phyloP scores from a whole-genome alignment of 2,888 invertebrate genomes.

The Drosophila suboccidentalis region DNA sequence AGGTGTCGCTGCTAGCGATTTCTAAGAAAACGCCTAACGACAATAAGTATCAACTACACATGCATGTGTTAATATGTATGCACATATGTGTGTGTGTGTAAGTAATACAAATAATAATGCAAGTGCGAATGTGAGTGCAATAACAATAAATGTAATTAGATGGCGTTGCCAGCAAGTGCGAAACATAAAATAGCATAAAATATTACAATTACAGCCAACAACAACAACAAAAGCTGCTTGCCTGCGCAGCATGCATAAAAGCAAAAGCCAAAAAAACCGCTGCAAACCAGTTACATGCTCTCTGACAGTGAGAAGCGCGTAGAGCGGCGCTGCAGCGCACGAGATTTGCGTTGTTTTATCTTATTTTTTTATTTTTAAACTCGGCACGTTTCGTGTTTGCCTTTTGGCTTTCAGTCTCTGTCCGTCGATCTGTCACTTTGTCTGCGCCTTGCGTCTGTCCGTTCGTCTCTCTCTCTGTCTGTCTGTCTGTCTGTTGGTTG shows the following conservation, averaged over 20 bases:
- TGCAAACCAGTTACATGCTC: constrained; percentile 78
- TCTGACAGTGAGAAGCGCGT: constrained; percentile 58
- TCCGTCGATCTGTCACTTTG: constrained; percentile 15
- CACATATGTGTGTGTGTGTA: background rate
- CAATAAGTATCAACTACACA: constrained; percentile 1
- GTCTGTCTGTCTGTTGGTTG: constrained; percentile 1
- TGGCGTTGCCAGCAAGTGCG: constrained; percentile 38
- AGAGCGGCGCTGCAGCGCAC: constrained; percentile 56
- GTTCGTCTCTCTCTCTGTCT: constrained; percentile 10
- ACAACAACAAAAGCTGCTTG: background rate
- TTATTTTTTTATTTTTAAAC: constrained; percentile 72
- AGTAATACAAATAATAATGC: constrained; percentile 16
- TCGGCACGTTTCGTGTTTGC: constrained; percentile 75
- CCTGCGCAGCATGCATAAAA: constrained; percentile 2
- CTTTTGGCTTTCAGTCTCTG: constrained; percentile 46
- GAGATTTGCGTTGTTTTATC: constrained; percentile 73
- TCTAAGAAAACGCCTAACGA: constrained; percentile 34
- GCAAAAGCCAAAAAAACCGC: constrained; percentile 38
- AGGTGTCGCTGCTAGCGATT: constrained; percentile 37
- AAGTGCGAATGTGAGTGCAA: constrained; percentile 23
- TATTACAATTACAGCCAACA: constrained; percentile 14
- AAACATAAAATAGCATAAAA: constrained; percentile 37
- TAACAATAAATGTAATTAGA: constrained; percentile 32
- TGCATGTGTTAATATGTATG: background rate
- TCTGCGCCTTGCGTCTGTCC: background rate